Base-by-base conservation (phyloP, 2,113 vertebrate genomes). In the Nesogale talazaci region DNA sequence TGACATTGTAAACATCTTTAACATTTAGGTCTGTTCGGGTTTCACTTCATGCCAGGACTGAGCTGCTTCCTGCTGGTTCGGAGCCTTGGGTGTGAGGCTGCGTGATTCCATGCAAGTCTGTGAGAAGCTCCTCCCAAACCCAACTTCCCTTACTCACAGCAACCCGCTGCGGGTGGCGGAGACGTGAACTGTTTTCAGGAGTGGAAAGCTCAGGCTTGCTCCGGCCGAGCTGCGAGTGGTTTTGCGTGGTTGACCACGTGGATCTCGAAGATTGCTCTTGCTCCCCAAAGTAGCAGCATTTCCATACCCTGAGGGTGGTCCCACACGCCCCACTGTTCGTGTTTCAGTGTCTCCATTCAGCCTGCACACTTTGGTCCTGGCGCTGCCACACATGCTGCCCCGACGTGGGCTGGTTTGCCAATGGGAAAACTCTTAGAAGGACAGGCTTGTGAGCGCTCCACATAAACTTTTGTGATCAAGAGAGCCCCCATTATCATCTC, bases 241-340 rank as follows among this genome's bases (percentile, higher is more conserved):
- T 52, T 52, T 52, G 46, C 10, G 14, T 52, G 46, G 46, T 52
- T 52, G 46, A 11, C 46, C 46, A 52, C 14, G 46, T 52, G 46
- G 46, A 52, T 88, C 61, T 85, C 79, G 63, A 25, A 93, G 83
- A 72, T 22, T 67, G 61, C 65, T 69, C 61, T 61, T 90, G 78
- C 69, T 88, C 42, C 52, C 34, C 3, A 36, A 42, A 72, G 95
- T 94, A 75, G 61, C 86, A 76, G 67, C 80, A 72, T 42, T 83
- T 79, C 3, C 75, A 40, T 15, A 69, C 59, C 29, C 14, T 7
- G 34, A 29, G 70, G 42, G 36, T 56, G 80, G 80, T 34, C n/a
- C 34, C 20, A 7, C 40, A 29, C 12, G 20, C 4, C 65, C 23
- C 38, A 25, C 61, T 83, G 70, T 83, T 77, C 83, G 93, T 67